These are phyloP conservation scores for Incurvaria masculella DNA, from an alignment of 2,888 invertebrate genomes.

Conservation along the genomic window DNA sequence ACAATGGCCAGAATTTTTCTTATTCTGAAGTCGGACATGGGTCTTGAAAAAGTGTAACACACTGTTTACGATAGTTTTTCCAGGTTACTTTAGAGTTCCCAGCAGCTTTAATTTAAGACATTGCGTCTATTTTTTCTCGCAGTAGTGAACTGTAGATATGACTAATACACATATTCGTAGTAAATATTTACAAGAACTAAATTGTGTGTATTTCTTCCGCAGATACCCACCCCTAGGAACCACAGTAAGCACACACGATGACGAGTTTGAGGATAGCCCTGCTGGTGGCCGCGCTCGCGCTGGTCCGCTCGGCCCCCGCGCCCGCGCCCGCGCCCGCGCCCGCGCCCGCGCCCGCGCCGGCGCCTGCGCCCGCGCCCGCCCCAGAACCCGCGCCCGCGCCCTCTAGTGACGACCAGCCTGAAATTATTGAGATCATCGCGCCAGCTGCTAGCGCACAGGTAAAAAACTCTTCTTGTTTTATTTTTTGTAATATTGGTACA, in stretches of 20 bases:
- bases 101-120: too few relatives aligned
- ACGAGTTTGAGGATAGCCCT: conserved; percentile 11
- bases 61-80: too few relatives aligned
- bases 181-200: too few relatives aligned
- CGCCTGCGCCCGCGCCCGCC: conserved; percentile 24
- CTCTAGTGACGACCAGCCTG: conserved; percentile 35
- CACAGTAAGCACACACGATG: neutral
- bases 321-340: conserved; percentile 26
- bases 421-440: conserved; percentile 52
- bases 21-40: too few relatives aligned
- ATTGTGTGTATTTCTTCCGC: neutral
- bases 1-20: too few relatives aligned
- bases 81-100: too few relatives aligned
- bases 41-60: too few relatives aligned
- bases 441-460: conserved; percentile 50
- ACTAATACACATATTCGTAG: too few relatives aligned
- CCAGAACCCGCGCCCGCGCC: conserved; percentile 26
- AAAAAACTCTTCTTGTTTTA: conserved; percentile 3
- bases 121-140: too few relatives aligned
- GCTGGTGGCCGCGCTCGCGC: conserved; percentile 8
- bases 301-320: conserved; percentile 15
- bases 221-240: neutral
- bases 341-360: conserved; percentile 17
- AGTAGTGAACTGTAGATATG: too few relatives aligned
- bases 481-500: conserved; percentile 2